phyloP scores from a whole-genome alignment of 2,888 invertebrate species.

The Cerceris rybyensis region DNA sequence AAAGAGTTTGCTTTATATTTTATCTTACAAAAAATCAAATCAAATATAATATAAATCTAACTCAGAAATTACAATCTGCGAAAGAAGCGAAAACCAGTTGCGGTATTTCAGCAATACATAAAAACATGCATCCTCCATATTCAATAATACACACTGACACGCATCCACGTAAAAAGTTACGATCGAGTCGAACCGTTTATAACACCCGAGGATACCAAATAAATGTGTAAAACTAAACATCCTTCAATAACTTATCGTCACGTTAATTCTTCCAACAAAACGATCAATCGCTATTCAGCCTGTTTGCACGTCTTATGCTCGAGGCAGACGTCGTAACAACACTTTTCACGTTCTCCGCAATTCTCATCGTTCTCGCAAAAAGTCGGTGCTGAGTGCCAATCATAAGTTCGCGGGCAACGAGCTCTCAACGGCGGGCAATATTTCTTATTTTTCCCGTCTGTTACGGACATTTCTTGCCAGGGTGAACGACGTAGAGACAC shows the following conservation, averaged over 20 bases:
- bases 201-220: conserved; percentile 8
- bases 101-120: too few species aligned
- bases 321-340: conserved; percentile 71
- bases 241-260: too few species aligned
- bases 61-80: too few species aligned
- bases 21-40: too few species aligned
- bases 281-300: conserved; percentile 45
- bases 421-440: conserved; percentile 67
- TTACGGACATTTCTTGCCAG: conserved; percentile 24
- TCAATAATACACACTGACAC: too few species aligned
- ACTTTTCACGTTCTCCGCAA: conserved; percentile 62
- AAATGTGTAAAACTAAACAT: not conserved
- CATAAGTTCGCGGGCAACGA: conserved; percentile 60
- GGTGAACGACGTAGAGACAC: not conserved
- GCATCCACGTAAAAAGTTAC: too few species aligned
- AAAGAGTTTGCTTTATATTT: too few species aligned
- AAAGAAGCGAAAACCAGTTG: too few species aligned
- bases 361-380: conserved; percentile 59
- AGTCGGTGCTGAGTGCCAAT: conserved; percentile 62
- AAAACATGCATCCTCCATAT: too few species aligned
- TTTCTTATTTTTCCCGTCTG: conserved; percentile 29
- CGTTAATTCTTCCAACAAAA: not conserved
- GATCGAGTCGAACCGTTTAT: too few species aligned
- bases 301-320: conserved; percentile 70
- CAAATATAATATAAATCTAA: too few species aligned